Conservation (phyloP, 2,888 invertebrate species). For the Nephrotoma flavescens region DNA sequence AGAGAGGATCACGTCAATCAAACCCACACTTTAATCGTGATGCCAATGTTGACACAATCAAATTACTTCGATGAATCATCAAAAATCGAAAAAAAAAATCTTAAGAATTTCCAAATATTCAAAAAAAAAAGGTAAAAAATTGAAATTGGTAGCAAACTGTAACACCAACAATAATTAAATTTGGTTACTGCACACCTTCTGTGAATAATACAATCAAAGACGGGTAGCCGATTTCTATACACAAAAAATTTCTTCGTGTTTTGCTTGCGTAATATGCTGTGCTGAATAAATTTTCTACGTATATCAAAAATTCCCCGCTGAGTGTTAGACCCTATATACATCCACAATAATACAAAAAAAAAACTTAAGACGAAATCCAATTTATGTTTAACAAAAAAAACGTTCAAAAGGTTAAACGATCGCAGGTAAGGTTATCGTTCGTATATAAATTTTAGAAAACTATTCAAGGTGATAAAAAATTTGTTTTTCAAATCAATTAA, state of each 20-base stretch:
- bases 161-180: background rate
- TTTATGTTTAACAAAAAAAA: background rate
- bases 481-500: background rate
- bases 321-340: background rate
- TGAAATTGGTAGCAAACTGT: background rate
- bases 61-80: background rate
- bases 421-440: background rate
- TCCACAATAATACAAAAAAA: background rate
- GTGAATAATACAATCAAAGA: background rate
- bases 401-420: background rate
- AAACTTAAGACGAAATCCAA: background rate
- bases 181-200: background rate
- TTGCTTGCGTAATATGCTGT: background rate
- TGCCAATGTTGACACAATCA: background rate
- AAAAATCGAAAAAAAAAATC: background rate
- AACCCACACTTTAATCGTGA: background rate
- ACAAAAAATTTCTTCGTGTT: background rate
- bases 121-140: too few species aligned
- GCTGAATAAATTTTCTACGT: background rate
- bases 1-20: background rate
- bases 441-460: background rate
- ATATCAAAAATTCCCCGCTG: background rate
- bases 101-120: background rate
- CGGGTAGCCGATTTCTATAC: background rate
- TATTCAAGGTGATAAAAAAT: background rate